Conservation (phyloP, 2,113 vertebrate species). For the Cryptotis parvus region DNA sequence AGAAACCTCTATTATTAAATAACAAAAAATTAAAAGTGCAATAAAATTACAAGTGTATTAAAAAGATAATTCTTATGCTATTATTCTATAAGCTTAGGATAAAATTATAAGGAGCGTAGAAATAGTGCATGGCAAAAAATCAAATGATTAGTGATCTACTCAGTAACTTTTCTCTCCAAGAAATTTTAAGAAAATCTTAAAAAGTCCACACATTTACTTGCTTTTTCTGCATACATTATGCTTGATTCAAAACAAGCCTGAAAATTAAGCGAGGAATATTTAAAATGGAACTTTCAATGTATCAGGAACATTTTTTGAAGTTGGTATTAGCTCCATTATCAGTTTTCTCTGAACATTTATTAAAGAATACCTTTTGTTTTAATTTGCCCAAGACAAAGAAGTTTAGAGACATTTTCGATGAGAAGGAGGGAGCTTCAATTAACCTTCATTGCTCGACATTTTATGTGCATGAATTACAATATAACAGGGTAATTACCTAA, state of each 20-base stretch:
- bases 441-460: slow-evolving; percentile 86
- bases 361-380: slow-evolving; percentile 86
- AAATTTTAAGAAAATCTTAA: slow-evolving; percentile 68
- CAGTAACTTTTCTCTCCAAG: slow-evolving; percentile 42
- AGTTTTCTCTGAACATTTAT: slow-evolving; percentile 84
- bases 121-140: not conserved
- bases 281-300: slow-evolving; percentile 77
- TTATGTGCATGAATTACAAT: slow-evolving; percentile 88
- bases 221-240: not conserved
- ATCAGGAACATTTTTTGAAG: slow-evolving; percentile 70
- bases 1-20: not conserved
- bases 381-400: slow-evolving; percentile 85
- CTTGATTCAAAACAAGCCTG: slow-evolving; percentile 54
- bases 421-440: slow-evolving; percentile 87
- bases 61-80: slow-evolving; percentile 16
- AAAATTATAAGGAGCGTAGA: slow-evolving; percentile 23
- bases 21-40: not conserved
- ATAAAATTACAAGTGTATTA: not conserved
- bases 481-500: slow-evolving; percentile 88
- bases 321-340: slow-evolving; percentile 64
- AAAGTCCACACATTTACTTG: slow-evolving; percentile 53
- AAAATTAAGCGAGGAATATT: slow-evolving; percentile 58
- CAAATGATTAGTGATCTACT: not conserved
- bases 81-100: slow-evolving; percentile 41
- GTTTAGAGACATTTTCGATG: slow-evolving; percentile 85